Base-by-base conservation (phyloP, 1,140 invertebrate genomes). In the Holotrichia oblita region DNA sequence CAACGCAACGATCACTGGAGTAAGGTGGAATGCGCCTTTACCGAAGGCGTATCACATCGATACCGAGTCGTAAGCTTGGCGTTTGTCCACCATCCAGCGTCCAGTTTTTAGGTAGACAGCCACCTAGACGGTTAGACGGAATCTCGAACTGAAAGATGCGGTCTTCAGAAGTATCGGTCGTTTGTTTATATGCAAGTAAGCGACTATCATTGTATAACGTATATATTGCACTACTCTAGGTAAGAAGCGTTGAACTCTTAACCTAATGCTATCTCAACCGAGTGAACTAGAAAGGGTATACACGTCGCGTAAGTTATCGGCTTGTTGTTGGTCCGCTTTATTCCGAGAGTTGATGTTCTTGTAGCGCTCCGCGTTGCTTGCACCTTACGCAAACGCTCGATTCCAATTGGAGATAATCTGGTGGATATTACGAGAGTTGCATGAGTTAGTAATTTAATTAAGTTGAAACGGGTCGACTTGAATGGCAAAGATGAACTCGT, bases 191-290 rank as follows among this genome's bases (percentile, higher is more conserved):
- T 10, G 61, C 22, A 24, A 69, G 61, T 34, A n/a, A 69, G 22
- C 20, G 61, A 14, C 22, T 17, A 69, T 12, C 48, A 55, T 34
- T 55, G 48, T 55, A 55, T 12, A 34, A 34, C 48, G 48, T 55
- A 34, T 34, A 34, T 34, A 34, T 34, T 34, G 27, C 27, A 34
- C 27, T 34, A 34, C 27, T 34, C 27, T 34, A 34, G 27, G 61
- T 34, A 69, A 69, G 61, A 69, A 69, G 61, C 61, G 61, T 69
- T 69, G 61, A 69, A 69, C 61, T 69, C 61, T 69, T 69, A 69
- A 69, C 61, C 61, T 34, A 69, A 69, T 69, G 61, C 61, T 69
- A 20, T 17, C 61, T 69, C 61, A 55, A 69, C 61, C 61, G 61
- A 69, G 61, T 69, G 61, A 69, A 69, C 61, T 69, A 69, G 61